Evolutionary conservation across 2,113 vertebrate genomes (phyloP), one percentile per base, ranked within the genome.

Genomic region (Promerops cafer): DNA sequence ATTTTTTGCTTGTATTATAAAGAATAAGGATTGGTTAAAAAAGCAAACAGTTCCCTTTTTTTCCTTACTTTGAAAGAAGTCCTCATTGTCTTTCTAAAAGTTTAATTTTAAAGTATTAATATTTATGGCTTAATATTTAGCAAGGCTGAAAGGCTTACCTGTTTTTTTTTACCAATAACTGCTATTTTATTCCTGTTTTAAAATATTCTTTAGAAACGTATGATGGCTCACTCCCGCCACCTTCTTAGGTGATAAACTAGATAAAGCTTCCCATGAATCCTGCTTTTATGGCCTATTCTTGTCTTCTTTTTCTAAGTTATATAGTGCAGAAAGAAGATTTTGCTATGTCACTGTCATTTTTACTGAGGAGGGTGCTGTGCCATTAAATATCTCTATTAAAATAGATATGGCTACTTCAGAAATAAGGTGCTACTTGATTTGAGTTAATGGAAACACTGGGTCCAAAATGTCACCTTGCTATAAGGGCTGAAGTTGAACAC

Each of bases 261-360:
- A 92, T 71, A 89, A 96, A 90, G 18, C 39, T 93, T 89, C 93
- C 68, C 86, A 96, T 96, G 93, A 95, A 97, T 96, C 70, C 80
- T 96, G 40, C 31, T 92, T 97, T 96, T 96, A 97, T 93, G 83
- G 92, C 53, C 77, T 87, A 84, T 86, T 77, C 72, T 83, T 94
- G 88, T 93, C 93, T 93, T 92, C 72, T 89, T 35, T 80, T 89
- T 69, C 80, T 86, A 85, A 95, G 84, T 88, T 94, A 96, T 88
- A 85, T 85, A 93, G 75, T 79, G 70, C 50, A 88, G 75, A 83
- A 86, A 28, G 33, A 94, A 40, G 75, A 52, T 44, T 84, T 88
- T 88, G 64, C 92, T 94, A 90, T 90, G 28, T 93, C 88, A 78
- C 28, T 91, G 82, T 93, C 92, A 83, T 83, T 96, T 91, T 83